Evolutionary conservation across 2,888 invertebrate species (phyloP).

Genomic region (Drosophila melanosoma): DNA sequence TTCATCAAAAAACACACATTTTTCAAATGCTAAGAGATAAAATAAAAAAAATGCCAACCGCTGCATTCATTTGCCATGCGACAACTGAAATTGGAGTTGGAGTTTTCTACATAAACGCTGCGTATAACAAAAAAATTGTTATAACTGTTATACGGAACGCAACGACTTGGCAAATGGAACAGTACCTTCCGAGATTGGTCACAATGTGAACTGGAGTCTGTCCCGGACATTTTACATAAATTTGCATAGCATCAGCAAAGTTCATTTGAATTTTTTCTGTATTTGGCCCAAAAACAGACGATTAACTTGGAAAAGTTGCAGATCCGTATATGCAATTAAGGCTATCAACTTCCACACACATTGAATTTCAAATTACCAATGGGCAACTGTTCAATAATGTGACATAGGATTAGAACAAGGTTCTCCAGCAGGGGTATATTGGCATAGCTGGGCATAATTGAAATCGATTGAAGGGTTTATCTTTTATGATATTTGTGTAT

Average conservation of each 20-base stretch:
- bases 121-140: slow-evolving; percentile 45
- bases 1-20: background rate
- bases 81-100: slow-evolving; percentile 22
- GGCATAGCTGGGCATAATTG: background rate
- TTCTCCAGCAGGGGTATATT: background rate
- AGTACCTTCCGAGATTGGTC: slow-evolving; percentile 1
- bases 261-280: slow-evolving; percentile 74
- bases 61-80: slow-evolving; percentile 15
- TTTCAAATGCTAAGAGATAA: background rate
- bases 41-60: background rate
- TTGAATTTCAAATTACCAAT: slow-evolving; percentile 55
- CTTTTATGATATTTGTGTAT: background rate
- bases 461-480: slow-evolving; percentile 1
- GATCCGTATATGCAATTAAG: slow-evolving; percentile 55
- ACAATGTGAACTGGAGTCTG: slow-evolving; percentile 10
- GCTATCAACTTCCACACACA: slow-evolving; percentile 60
- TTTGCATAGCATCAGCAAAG: slow-evolving; percentile 58
- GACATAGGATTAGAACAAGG: slow-evolving; percentile 20
- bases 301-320: background rate
- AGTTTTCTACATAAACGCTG: background rate
- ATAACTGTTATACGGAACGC: slow-evolving; percentile 16
- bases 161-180: slow-evolving; percentile 52
- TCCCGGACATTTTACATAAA: slow-evolving; percentile 61
- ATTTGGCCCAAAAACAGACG: slow-evolving; percentile 25
- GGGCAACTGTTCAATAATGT: slow-evolving; percentile 38